Evolutionary conservation across 2,888 invertebrate species (phyloP).

Genomic region (Drosophila prostipennis): DNA sequence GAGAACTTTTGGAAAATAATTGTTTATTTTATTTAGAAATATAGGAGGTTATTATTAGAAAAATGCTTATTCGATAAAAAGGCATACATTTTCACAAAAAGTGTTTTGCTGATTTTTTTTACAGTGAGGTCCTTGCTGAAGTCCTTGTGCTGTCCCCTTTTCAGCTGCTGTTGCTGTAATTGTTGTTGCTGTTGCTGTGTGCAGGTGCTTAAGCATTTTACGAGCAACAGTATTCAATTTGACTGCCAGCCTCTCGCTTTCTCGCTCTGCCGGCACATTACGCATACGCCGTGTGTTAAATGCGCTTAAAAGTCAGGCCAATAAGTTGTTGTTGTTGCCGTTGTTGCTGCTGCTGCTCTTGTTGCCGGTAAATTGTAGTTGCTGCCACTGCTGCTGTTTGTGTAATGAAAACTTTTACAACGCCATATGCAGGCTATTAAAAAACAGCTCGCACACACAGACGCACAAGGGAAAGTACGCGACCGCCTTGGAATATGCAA

Average conservation of each 20-base stretch:
- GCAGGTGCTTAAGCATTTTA: slow-evolving; percentile 76
- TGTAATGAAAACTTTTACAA: slow-evolving; percentile 79
- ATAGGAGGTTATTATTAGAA: too few species aligned
- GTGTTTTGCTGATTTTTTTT: background rate
- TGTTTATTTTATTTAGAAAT: too few species aligned
- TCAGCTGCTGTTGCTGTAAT: slow-evolving; percentile 10
- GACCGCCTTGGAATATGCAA: slow-evolving; percentile 72
- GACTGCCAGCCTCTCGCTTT: slow-evolving; percentile 36
- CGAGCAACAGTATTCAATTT: slow-evolving; percentile 80
- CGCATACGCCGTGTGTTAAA: slow-evolving; percentile 78
- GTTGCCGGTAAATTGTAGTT: slow-evolving; percentile 44
- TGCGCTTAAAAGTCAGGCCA: slow-evolving; percentile 76
- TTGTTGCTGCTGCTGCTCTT: slow-evolving; percentile 29
- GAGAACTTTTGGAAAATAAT: too few species aligned
- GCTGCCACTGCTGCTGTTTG: slow-evolving; percentile 69
- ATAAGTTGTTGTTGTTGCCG: slow-evolving; percentile 47
- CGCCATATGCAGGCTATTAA: slow-evolving; percentile 80
- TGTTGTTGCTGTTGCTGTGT: slow-evolving; percentile 31
- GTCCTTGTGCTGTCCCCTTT: slow-evolving; percentile 37
- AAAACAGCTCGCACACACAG: slow-evolving; percentile 61
- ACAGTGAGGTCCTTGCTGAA: slow-evolving; percentile 19
- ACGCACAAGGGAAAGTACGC: slow-evolving; percentile 20
- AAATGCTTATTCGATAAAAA: too few species aligned
- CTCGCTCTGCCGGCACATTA: slow-evolving; percentile 50
- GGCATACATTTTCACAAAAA: too few species aligned